A percentile compares a stretch with the other conserved stretches of the same genome.
Evolutionary conservation across 2,888 invertebrate species (phyloP).

Genomic region (Tetragonula carbonaria): DNA sequence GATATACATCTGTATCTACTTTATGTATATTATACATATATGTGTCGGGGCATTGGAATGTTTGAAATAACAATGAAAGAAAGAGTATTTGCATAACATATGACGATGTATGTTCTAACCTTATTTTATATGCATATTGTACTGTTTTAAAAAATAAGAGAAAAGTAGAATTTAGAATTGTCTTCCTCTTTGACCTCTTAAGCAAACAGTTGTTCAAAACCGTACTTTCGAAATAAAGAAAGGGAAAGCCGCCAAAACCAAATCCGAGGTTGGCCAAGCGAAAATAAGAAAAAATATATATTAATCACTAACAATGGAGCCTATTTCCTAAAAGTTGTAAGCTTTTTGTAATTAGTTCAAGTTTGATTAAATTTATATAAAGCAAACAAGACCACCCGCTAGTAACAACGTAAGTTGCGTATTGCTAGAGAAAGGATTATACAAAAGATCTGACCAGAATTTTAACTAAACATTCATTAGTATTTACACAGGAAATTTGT

Average conservation of each 20-base stretch:
- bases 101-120: slow-evolving; percentile 53
- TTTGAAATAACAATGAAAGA: slow-evolving; percentile 46
- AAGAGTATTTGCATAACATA: slow-evolving; percentile 44
- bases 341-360: slow-evolving; percentile 73
- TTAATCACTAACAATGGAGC: slow-evolving; percentile 62
- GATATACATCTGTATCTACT: slow-evolving; percentile 44
- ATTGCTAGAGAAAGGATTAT: slow-evolving; percentile 42
- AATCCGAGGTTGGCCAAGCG: slow-evolving; percentile 71
- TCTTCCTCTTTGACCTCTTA: slow-evolving; percentile 72
- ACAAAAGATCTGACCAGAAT: slow-evolving; percentile 68
- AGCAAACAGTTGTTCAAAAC: slow-evolving; percentile 67
- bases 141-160: slow-evolving; percentile 55
- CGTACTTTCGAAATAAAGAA: slow-evolving; percentile 39
- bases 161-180: slow-evolving; percentile 59
- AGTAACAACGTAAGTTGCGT: slow-evolving; percentile 33
- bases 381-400: slow-evolving; percentile 52
- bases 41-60: slow-evolving; percentile 59
- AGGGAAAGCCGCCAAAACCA: slow-evolving; percentile 44
- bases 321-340: slow-evolving; percentile 72
- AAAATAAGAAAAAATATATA: slow-evolving; percentile 39
- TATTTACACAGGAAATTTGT: slow-evolving; percentile 53
- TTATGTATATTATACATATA: slow-evolving; percentile 35
- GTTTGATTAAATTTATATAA: slow-evolving; percentile 70
- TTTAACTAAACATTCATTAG: slow-evolving; percentile 62
- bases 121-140: slow-evolving; percentile 65